A percentile compares a stretch with the other conserved stretches of the same genome.
These are phyloP conservation scores for Drosophila robusta DNA, from an alignment of 2,888 invertebrate genomes.

Conservation along the genomic window DNA sequence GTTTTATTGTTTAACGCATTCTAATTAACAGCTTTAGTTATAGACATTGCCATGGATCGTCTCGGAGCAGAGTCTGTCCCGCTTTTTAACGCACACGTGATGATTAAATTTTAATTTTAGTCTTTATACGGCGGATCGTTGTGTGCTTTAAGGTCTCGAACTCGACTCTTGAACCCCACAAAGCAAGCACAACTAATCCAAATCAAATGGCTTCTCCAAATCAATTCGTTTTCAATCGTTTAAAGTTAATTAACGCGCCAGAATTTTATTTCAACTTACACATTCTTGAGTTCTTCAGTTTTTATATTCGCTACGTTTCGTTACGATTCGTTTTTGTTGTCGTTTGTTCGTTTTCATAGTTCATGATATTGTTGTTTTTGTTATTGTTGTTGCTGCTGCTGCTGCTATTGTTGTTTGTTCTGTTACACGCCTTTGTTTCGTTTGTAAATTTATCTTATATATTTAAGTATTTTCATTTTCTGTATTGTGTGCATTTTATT, in stretches of 20 bases:
- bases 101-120: constrained; percentile 80
- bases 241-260: constrained; percentile 78
- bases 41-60: constrained; percentile 46
- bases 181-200: constrained; percentile 78
- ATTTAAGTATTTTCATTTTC: constrained; percentile 59
- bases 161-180: constrained; percentile 56
- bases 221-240: constrained; percentile 81
- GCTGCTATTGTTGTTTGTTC: constrained; percentile 38
- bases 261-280: constrained; percentile 64
- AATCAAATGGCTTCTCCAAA: constrained; percentile 77
- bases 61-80: constrained; percentile 28
- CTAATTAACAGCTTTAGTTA: constrained; percentile 74
- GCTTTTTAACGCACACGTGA: constrained; percentile 78
- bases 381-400: constrained; percentile 21
- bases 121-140: constrained; percentile 46
- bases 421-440: constrained; percentile 71
- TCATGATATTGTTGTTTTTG: constrained; percentile 6
- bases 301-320: constrained; percentile 32
- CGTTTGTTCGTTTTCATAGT: constrained; percentile 18
- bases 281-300: constrained; percentile 51
- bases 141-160: constrained; percentile 50
- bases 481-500: constrained; percentile 60
- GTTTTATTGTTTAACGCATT: constrained; percentile 81
- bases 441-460: constrained; percentile 68
- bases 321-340: constrained; percentile 36